Percentiles rank a stretch among this genome's conserved stretches.
Evolutionary conservation across 2,888 invertebrate genomes (phyloP).

Genomic region (Pheosia tremula): DNA sequence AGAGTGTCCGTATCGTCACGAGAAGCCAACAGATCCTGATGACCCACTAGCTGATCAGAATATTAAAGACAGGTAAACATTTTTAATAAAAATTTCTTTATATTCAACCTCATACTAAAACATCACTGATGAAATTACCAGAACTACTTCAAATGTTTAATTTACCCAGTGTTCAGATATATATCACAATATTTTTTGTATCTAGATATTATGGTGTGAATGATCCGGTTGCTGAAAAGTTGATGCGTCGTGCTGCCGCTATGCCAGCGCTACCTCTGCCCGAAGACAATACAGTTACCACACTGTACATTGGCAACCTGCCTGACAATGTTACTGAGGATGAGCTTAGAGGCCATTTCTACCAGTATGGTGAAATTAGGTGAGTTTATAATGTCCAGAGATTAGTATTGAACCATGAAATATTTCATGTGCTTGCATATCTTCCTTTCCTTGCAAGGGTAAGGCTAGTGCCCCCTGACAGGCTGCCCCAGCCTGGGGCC

Average conservation of each 20-base stretch:
- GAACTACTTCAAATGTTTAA: too few species aligned
- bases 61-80: constrained; percentile 90
- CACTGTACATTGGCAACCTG: constrained; percentile 98
- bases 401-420: background rate
- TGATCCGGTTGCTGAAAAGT: constrained; percentile 97
- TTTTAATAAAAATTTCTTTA: background rate
- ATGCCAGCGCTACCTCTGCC: constrained; percentile 98
- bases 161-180: too few species aligned
- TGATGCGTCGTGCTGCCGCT: constrained; percentile 94
- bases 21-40: constrained; percentile 98
- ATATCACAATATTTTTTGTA: background rate
- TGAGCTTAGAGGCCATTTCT: constrained; percentile 97
- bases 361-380: constrained; percentile 99
- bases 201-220: constrained; percentile 95
- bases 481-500: too few species aligned
- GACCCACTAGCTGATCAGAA: constrained; percentile 98
- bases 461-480: too few species aligned
- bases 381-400: constrained; percentile 24
- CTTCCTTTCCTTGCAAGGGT: too few species aligned
- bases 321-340: constrained; percentile 95
- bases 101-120: background rate
- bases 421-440: too few species aligned
- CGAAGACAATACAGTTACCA: constrained; percentile 98
- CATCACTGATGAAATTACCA: too few species aligned
- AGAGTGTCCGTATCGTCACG: constrained; percentile 98